These are phyloP conservation scores for Gymnogyps californianus DNA, from an alignment of 2,113 vertebrate genomes.

Conservation along the genomic window DNA sequence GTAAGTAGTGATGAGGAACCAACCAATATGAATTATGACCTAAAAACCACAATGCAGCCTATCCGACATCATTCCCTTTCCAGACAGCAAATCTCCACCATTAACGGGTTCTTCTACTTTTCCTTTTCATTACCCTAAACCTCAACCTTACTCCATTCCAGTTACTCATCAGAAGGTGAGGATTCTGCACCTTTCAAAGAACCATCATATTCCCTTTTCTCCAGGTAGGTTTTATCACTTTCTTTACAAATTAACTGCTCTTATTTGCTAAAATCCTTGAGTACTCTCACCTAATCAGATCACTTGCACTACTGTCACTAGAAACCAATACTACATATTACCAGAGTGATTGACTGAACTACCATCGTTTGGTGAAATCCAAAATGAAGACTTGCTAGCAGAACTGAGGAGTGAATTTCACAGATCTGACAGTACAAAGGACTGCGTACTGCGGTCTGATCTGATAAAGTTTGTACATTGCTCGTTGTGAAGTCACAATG, in stretches of 20 bases:
- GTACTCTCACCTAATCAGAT: conserved; percentile 59
- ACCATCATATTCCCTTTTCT: background rate
- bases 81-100: background rate
- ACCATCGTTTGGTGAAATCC: conserved; percentile 76
- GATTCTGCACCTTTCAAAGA: background rate
- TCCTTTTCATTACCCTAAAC: background rate
- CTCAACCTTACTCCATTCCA: background rate
- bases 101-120: background rate
- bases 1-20: background rate
- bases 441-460: conserved; percentile 54
- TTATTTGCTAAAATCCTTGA: conserved; percentile 69
- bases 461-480: conserved; percentile 74
- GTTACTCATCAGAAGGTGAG: background rate
- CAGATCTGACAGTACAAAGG: conserved; percentile 68
- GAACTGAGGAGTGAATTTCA: conserved; percentile 74
- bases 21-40: background rate
- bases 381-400: conserved; percentile 45
- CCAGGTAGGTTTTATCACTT: background rate
- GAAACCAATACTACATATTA: conserved; percentile 74
- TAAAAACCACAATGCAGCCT: background rate
- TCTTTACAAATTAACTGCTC: conserved; percentile 39
- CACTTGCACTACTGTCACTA: conserved; percentile 71
- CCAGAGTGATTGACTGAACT: conserved; percentile 76
- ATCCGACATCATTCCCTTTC: background rate
- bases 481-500: conserved; percentile 67